Evolutionary conservation across 2,888 invertebrate species (phyloP), one percentile per base, ranked within the genome.

Genomic region (Argyra leucocephala): DNA sequence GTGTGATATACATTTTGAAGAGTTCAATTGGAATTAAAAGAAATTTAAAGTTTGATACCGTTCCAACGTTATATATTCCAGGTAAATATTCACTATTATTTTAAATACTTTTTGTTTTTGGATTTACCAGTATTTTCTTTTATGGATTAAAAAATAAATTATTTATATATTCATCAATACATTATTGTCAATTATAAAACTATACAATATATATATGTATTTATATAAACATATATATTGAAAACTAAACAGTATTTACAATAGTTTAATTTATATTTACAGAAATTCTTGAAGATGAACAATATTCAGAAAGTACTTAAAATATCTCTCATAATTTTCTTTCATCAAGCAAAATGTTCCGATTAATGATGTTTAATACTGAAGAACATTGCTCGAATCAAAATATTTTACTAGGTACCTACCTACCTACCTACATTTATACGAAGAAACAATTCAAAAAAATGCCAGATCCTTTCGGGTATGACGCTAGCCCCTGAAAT

Each of bases 61-160:
- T 23, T 59, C 59, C 59, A 23, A 59, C 59, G 21, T 59, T 59
- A 10, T 24, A 59, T 59, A 59, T 23, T 22, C 24, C 23, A 15
- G 59, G 58, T 58, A 22, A 10, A 23, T 59, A 23, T 37, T 37
- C 5, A 37, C 15, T 3, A 6, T 12, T 37, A 37, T 37, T 37
- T 15, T 37, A 10, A 37, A 37, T 37, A 12, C 12, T 37, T 37
- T 37, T 37, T 9, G 10, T 37, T 37, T 37, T 37, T 12, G 5
- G 15, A 3, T 9, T 9, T 15, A 9, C 37, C 10, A 15, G 37
- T 37, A 37, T 37, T 37, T 15, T 37, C 37, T 15, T 37, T 37
- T 15, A 9, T 37, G 37, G 9, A 26, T 26, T 26, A 26, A 26
- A 26, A 26, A 26, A 26, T 26, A 26, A 26, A 26, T 26, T 26